Evolutionary conservation across 1,140 invertebrate genomes (phyloP).

Genomic region (Drosophila tropicalis): DNA sequence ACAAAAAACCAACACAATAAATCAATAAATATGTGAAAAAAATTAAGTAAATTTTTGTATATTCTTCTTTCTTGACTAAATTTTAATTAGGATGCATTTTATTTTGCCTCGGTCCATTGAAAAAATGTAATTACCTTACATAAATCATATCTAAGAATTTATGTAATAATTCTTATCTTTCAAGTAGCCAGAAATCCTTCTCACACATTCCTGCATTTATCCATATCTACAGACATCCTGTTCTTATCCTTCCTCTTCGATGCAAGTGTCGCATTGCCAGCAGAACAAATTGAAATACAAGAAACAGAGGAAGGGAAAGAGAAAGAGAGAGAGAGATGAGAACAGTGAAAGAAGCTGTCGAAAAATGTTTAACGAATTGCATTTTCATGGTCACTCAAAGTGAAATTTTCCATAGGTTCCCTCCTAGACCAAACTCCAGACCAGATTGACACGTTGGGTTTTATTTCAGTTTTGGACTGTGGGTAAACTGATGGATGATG

Average conservation of each 20-base stretch:
- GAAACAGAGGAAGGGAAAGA: not conserved
- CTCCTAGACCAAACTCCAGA: slow-evolving; percentile 25
- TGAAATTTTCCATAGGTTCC: slow-evolving; percentile 58
- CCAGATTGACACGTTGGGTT: slow-evolving; percentile 50
- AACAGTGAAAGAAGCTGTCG: slow-evolving; percentile 28
- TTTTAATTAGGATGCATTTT: not conserved
- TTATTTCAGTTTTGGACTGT: slow-evolving; percentile 13
- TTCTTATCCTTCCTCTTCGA: slow-evolving; percentile 44
- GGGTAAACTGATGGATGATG: slow-evolving; percentile 59
- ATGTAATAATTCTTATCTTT: slow-evolving; percentile 16
- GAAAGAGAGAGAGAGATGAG: slow-evolving; percentile 10
- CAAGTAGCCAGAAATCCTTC: slow-evolving; percentile 60
- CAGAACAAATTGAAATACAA: slow-evolving; percentile 73
- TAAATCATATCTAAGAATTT: slow-evolving; percentile 33
- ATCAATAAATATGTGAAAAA: slow-evolving; percentile 73
- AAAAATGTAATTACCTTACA: slow-evolving; percentile 33
- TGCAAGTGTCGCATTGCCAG: slow-evolving; percentile 64
- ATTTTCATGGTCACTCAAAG: slow-evolving; percentile 80
- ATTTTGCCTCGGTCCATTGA: not conserved
- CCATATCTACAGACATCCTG: slow-evolving; percentile 31
- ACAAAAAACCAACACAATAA: slow-evolving; percentile 55
- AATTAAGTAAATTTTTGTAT: not conserved
- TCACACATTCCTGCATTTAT: slow-evolving; percentile 16
- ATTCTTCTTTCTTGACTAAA: no score
- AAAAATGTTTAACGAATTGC: slow-evolving; percentile 71